Conservation (phyloP, 2,113 vertebrate genomes). For the Bettongia penicillata region DNA sequence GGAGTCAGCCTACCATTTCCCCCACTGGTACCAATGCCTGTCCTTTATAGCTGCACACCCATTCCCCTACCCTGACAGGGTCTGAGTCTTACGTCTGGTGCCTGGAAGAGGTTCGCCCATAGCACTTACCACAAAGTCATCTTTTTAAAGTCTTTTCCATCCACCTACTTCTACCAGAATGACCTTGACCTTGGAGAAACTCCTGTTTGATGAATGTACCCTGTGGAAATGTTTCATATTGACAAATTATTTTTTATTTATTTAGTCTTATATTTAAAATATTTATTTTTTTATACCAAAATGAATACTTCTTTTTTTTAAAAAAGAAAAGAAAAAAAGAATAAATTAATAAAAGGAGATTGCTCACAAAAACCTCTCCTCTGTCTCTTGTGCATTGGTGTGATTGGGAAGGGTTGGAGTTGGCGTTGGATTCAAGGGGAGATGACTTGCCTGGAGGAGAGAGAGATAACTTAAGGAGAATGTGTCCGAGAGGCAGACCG, state of each 20-base stretch:
- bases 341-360: slow-evolving; percentile 77
- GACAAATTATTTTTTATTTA: slow-evolving; percentile 81
- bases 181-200: slow-evolving; percentile 65
- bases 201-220: slow-evolving; percentile 79
- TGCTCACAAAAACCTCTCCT: slow-evolving; percentile 47
- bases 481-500: not conserved
- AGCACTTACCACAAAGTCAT: not conserved
- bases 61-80: not conserved
- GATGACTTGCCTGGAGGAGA: not conserved
- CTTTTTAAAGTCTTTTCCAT: not conserved
- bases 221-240: slow-evolving; percentile 80
- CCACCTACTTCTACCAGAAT: slow-evolving; percentile 53
- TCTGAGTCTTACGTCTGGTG: not conserved
- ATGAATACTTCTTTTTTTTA: slow-evolving; percentile 68
- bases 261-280: slow-evolving; percentile 81
- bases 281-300: slow-evolving; percentile 82
- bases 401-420: not conserved
- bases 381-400: slow-evolving; percentile 26
- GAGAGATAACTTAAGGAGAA: not conserved
- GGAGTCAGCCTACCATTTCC: no score
- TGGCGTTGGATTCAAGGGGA: not conserved
- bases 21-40: not conserved
- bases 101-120: not conserved
- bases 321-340: slow-evolving; percentile 61
- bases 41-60: not conserved